Percentiles rank a stretch among this genome's conserved stretches.
phyloP scores from a whole-genome alignment of 53 echinoderm and acorn worm species.

The Henricia sp. region DNA sequence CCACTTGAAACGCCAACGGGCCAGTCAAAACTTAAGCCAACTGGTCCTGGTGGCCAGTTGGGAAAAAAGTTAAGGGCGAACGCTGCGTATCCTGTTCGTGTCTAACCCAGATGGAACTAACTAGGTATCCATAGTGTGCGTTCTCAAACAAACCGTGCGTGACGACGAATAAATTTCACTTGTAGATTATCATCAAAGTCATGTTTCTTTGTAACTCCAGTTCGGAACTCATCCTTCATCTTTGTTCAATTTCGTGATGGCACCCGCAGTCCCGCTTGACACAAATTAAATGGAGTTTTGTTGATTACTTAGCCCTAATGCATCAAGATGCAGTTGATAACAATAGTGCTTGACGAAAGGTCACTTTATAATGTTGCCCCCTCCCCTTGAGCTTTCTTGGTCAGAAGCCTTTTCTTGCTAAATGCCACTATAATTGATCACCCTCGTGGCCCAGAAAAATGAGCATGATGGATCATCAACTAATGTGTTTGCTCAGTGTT shows the following conservation, averaged over 20 bases:
- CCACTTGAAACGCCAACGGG: too few relatives aligned
- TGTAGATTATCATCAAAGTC: not conserved
- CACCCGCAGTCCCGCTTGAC: too few relatives aligned
- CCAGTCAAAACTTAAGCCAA: too few relatives aligned
- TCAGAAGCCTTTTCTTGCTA: not conserved
- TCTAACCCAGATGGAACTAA: too few relatives aligned
- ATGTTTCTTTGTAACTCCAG: not conserved
- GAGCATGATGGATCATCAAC: not conserved
- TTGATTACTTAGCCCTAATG: not conserved
- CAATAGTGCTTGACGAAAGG: conserved; percentile 23
- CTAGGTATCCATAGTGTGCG: too few relatives aligned
- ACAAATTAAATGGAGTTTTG: not conserved
- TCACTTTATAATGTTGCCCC: conserved; percentile 12
- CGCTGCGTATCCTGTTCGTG: too few relatives aligned
- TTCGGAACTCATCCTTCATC: not conserved
- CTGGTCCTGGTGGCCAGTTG: too few relatives aligned
- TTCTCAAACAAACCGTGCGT: not conserved
- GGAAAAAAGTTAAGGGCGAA: too few relatives aligned
- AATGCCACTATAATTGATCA: conserved; percentile 28
- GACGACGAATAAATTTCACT: not conserved
- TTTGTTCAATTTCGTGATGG: not conserved
- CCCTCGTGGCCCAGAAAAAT: conserved; percentile 34
- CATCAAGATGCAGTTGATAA: conserved; percentile 9
- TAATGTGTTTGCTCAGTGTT: conserved; percentile 57
- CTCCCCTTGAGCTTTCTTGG: too few relatives aligned